phyloP scores from a whole-genome alignment of 2,888 invertebrate species.

The Dendrolimus pini region DNA sequence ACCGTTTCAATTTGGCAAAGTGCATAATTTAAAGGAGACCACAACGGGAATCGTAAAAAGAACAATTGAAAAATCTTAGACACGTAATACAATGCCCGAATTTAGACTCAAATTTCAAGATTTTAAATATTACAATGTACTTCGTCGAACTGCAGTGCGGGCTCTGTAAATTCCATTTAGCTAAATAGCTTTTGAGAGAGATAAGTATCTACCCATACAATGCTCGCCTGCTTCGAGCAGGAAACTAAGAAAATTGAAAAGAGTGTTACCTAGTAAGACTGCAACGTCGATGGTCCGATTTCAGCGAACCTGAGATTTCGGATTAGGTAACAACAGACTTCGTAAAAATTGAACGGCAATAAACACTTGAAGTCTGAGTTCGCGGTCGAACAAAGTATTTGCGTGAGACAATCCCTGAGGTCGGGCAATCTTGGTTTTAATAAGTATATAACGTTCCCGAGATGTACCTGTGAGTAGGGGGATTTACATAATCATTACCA shows the following conservation, averaged over 20 bases:
- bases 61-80: slow-evolving; percentile 48
- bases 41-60: slow-evolving; percentile 34
- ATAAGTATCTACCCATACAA: slow-evolving; percentile 76
- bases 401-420: slow-evolving; percentile 56
- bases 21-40: slow-evolving; percentile 49
- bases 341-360: slow-evolving; percentile 62
- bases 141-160: slow-evolving; percentile 74
- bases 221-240: slow-evolving; percentile 63
- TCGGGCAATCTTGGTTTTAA: slow-evolving; percentile 73
- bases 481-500: slow-evolving; percentile 78
- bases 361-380: slow-evolving; percentile 48
- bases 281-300: slow-evolving; percentile 67
- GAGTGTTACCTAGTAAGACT: slow-evolving; percentile 68
- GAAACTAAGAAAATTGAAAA: slow-evolving; percentile 77
- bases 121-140: slow-evolving; percentile 75
- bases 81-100: slow-evolving; percentile 60
- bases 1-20: slow-evolving; percentile 51
- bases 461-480: slow-evolving; percentile 71
- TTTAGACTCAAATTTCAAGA: slow-evolving; percentile 69
- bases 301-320: slow-evolving; percentile 63
- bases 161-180: slow-evolving; percentile 76
- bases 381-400: slow-evolving; percentile 53
- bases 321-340: slow-evolving; percentile 44
- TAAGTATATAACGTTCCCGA: slow-evolving; percentile 73
- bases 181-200: slow-evolving; percentile 74